A percentile compares a stretch with the other conserved stretches of the same genome.
Evolutionary conservation across 1,140 invertebrate genomes (phyloP).

Genomic region (Drosophila yakuba): DNA sequence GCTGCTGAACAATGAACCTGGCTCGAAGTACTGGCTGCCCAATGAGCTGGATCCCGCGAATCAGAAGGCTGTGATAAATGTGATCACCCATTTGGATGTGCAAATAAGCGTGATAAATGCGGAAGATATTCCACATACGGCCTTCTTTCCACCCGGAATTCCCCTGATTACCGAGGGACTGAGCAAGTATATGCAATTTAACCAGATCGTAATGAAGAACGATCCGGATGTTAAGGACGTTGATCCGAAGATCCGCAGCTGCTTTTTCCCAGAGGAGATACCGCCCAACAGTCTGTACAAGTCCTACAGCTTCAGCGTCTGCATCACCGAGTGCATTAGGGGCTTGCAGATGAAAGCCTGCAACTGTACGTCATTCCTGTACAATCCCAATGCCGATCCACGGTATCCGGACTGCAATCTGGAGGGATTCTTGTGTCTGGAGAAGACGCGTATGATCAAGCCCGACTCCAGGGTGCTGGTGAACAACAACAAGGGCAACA

Average conservation of each 20-base stretch:
- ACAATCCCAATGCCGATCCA: slow-evolving; percentile 42
- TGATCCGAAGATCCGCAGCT: slow-evolving; percentile 80
- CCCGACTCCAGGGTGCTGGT: slow-evolving; percentile 58
- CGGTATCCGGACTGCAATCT: slow-evolving; percentile 63
- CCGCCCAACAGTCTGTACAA: slow-evolving; percentile 83
- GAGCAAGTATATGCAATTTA: slow-evolving; percentile 59
- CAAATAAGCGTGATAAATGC: slow-evolving; percentile 53
- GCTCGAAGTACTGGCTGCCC: slow-evolving; percentile 50
- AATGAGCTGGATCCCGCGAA: slow-evolving; percentile 35
- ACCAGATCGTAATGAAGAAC: slow-evolving; percentile 61
- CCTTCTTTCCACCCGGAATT: slow-evolving; percentile 35
- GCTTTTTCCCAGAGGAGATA: slow-evolving; percentile 85
- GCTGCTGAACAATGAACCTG: slow-evolving; percentile 77
- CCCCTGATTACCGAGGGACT: slow-evolving; percentile 42
- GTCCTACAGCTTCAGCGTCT: slow-evolving; percentile 86
- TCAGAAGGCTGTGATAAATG: slow-evolving; percentile 33
- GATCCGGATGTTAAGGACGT: slow-evolving; percentile 72
- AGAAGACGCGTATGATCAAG: slow-evolving; percentile 53
- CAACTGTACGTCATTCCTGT: slow-evolving; percentile 84
- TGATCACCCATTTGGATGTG: slow-evolving; percentile 29
- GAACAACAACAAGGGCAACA: slow-evolving; percentile 25
- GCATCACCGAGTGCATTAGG: slow-evolving; percentile 86
- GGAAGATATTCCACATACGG: slow-evolving; percentile 68
- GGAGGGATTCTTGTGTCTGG: slow-evolving; percentile 56
- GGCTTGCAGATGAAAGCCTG: slow-evolving; percentile 84